These are phyloP conservation scores for Stichodactyla mertensii DNA, from an alignment of 64 coral and sea anemone genomes.

Conservation along the genomic window DNA sequence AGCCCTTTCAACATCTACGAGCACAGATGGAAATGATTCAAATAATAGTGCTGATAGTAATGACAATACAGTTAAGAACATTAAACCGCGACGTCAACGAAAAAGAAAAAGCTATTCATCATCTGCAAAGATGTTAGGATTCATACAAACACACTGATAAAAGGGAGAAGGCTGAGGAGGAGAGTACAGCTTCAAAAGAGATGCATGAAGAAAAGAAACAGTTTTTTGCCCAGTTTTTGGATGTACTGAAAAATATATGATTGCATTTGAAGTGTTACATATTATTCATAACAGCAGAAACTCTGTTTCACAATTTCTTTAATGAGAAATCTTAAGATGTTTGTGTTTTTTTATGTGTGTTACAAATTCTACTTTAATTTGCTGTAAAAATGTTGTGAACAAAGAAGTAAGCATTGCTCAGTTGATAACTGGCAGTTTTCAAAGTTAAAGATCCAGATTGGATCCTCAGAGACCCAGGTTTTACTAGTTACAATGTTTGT, in stretches of 20 bases:
- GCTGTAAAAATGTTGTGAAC: too few relatives aligned
- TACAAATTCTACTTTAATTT: too few relatives aligned
- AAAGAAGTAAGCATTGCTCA: too few relatives aligned
- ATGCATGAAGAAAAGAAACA: conserved; percentile 32
- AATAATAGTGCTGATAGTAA: background rate
- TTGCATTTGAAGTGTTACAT: background rate
- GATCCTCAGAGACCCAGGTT: too few relatives aligned
- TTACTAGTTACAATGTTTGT: too few relatives aligned
- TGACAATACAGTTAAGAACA: background rate
- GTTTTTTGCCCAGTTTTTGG: conserved; percentile 18
- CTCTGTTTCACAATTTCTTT: too few relatives aligned
- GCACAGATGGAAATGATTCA: background rate
- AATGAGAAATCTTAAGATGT: too few relatives aligned
- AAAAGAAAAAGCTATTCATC: conserved; percentile 46
- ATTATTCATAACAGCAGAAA: too few relatives aligned
- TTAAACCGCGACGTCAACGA: background rate
- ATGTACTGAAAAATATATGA: conserved; percentile 16
- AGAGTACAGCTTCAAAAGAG: conserved; percentile 15
- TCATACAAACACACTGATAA: conserved; percentile 16
- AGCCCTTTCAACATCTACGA: background rate
- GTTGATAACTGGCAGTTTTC: too few relatives aligned
- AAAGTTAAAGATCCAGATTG: too few relatives aligned
- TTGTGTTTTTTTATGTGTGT: too few relatives aligned
- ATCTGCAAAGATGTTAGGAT: conserved; percentile 27
- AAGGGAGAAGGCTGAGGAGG: conserved; percentile 35